phyloP scores from a whole-genome alignment of 2,113 vertebrate species.

The Mungos mungo region DNA sequence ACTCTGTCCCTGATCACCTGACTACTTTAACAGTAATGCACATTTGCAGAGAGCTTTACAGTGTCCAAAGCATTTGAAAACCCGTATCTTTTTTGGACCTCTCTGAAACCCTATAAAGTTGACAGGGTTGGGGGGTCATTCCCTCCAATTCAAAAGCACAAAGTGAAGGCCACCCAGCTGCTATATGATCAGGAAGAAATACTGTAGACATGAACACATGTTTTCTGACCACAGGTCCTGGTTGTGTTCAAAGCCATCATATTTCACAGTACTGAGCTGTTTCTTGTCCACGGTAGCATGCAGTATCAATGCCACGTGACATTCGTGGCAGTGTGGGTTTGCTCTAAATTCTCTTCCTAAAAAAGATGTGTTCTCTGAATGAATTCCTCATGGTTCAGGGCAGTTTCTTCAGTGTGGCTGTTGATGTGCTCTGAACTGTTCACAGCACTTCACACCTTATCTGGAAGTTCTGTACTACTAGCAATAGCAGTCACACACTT shows the following conservation, averaged over 20 bases:
- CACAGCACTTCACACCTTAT: background rate
- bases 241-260: background rate
- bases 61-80: background rate
- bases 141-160: background rate
- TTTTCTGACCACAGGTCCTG: background rate
- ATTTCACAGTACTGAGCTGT: background rate
- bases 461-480: background rate
- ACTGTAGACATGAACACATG: too few relatives aligned
- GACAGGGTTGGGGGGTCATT: background rate
- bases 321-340: background rate
- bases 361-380: background rate
- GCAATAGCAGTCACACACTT: too few relatives aligned
- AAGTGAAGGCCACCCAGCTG: background rate
- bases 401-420: background rate
- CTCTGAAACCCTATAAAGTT: background rate
- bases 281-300: background rate
- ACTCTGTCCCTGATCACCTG: background rate
- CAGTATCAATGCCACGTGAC: accelerated
- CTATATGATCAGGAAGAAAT: background rate
- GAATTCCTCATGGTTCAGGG: background rate
- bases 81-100: background rate
- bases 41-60: background rate
- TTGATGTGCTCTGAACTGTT: background rate
- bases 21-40: background rate
- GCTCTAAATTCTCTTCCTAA: background rate